A percentile compares a stretch with the other conserved stretches of the same genome.
phyloP scores from a whole-genome alignment of 1,140 invertebrate genomes.

The Drosophila baimaii region DNA sequence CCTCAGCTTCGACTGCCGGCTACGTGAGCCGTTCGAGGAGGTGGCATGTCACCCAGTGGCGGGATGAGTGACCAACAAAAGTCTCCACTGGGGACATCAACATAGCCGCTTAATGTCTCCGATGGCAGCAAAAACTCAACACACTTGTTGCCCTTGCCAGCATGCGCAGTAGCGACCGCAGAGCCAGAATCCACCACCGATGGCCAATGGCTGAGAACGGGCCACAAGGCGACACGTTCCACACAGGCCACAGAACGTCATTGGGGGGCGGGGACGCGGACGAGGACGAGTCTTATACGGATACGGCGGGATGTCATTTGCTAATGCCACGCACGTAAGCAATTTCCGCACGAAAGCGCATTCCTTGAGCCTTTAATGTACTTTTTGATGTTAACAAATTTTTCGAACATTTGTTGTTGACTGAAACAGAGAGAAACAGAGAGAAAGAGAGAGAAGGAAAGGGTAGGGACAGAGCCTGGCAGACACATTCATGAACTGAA shows the following conservation, averaged over 20 bases:
- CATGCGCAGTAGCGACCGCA: conserved; percentile 56
- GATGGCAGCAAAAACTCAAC: conserved; percentile 22
- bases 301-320: conserved; percentile 59
- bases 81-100: conserved; percentile 32
- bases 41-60: neutral
- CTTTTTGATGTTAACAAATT: conserved; percentile 83
- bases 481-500: conserved; percentile 55
- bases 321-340: conserved; percentile 82
- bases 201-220: conserved; percentile 66
- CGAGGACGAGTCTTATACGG: conserved; percentile 65
- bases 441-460: neutral
- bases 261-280: conserved; percentile 23
- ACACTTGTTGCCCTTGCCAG: conserved; percentile 68
- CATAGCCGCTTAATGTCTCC: conserved; percentile 20
- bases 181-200: conserved; percentile 51
- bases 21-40: conserved; percentile 44
- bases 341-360: conserved; percentile 82
- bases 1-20: conserved; percentile 39
- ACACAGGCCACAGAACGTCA: conserved; percentile 53
- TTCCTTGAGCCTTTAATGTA: conserved; percentile 82
- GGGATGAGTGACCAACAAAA: conserved; percentile 8
- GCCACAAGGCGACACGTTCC: conserved; percentile 76
- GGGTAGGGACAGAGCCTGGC: too few relatives aligned
- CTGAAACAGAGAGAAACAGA: conserved; percentile 28
- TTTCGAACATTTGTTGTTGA: conserved; percentile 79